A percentile compares a stretch with the other conserved stretches of the same genome.
Evolutionary conservation across 2,113 vertebrate genomes (phyloP).

Genomic region (Petaurus breviceps): DNA sequence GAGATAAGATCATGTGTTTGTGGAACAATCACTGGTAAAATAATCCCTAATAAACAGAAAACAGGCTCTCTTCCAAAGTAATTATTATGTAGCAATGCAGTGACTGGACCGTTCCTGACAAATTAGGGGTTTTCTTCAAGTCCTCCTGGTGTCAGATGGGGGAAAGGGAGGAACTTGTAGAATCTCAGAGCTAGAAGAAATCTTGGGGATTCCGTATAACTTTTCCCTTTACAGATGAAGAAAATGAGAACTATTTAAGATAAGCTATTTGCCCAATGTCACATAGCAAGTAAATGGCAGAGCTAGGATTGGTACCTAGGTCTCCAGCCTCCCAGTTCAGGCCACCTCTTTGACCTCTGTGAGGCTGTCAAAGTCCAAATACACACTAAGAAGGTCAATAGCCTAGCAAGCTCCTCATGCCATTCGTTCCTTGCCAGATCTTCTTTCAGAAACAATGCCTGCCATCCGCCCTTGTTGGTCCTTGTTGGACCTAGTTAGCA

Average conservation of each 20-base stretch:
- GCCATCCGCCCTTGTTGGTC: constrained; percentile 25
- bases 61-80: constrained; percentile 14
- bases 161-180: not conserved
- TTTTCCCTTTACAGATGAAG: not conserved
- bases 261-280: not conserved
- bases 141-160: not conserved
- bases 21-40: not conserved
- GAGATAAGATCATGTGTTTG: not conserved
- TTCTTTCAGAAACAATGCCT: constrained; percentile 55
- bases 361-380: not conserved
- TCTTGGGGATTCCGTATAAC: not conserved
- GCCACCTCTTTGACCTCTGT: not conserved
- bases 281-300: not conserved
- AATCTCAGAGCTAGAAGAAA: not conserved
- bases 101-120: not conserved
- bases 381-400: not conserved
- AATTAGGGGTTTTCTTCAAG: not conserved
- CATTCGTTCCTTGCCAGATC: not conserved
- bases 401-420: not conserved
- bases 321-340: not conserved
- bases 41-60: not conserved
- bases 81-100: not conserved
- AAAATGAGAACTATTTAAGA: not conserved
- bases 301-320: not conserved
- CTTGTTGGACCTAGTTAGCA: not conserved